Base-by-base conservation (phyloP, 1,140 invertebrate species). In the Drosophila subobscura region DNA sequence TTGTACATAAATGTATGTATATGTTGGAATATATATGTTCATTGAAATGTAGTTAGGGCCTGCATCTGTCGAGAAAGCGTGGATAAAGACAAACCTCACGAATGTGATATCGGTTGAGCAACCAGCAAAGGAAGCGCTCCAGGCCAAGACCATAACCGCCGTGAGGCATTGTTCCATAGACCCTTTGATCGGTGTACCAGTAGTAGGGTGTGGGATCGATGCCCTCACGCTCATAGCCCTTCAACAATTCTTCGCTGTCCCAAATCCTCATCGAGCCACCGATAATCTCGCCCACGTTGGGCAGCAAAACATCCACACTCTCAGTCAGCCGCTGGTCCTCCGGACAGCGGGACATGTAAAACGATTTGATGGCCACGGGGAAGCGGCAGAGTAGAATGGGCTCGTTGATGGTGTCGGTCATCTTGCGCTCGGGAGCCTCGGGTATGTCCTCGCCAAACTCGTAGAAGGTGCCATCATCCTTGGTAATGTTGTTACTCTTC, bases 401-500 rank as follows among this genome's bases (percentile, higher is more conserved):
- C 79, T 97, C 96, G 75, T 98, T 98, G 51, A 99, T 99, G 63
- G 95, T 91, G 91, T 99, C 99, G 0, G 98, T 99, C 99, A 99
- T 99, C 93, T 98, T 98, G 47, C 99, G 93, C 92, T 99, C 99
- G 4, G 99, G 98, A 93, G 97, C 98, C 93, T 99, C 99, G 2
- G 98, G 98, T 89, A 99, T 99, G 91, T 99, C 99, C 96, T 99
- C 99, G 84, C 98, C 98, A 93, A 98, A 99, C 93, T 99, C 98
- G 92, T 99, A 99, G 90, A 97, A 98, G 1, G 95, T 95, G 5
- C 98, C 98, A 93, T 99, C 98, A 22, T 99, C 98, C 92, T 99
- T 99, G 2, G 95, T 98, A 49, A 99, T 98, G 89, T 98, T 95
- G 92, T 99, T 93, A 23, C 96, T 95, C 84, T 96, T 97, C 0